These are phyloP conservation scores for Gryllus longicercus DNA, from an alignment of 2,888 invertebrate species.

Conservation along the genomic window DNA sequence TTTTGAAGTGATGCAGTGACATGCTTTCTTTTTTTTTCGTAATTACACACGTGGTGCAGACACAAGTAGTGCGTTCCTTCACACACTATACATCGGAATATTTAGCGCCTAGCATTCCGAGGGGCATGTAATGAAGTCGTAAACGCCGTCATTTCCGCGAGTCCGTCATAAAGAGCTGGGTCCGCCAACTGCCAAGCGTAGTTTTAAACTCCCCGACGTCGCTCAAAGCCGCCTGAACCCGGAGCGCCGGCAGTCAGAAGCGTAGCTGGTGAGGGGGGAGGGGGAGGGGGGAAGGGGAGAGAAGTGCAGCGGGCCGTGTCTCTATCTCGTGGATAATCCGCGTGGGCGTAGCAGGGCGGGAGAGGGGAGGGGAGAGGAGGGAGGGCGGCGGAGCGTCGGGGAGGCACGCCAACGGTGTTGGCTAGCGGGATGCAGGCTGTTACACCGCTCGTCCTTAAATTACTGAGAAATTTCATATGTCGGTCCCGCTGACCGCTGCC, in stretches of 20 bases:
- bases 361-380: not conserved
- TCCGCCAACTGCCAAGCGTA: not conserved
- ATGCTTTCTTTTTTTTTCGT: no score
- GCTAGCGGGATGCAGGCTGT: not conserved
- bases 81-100: no score
- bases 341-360: not conserved
- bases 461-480: constrained; percentile 1
- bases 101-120: no score
- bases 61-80: no score
- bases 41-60: no score
- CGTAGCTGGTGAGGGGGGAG: not conserved
- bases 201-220: not conserved
- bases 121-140: not conserved
- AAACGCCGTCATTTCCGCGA: not conserved
- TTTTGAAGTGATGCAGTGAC: not conserved
- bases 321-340: not conserved
- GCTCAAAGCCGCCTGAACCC: no score
- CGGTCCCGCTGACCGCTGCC: not conserved
- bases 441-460: not conserved
- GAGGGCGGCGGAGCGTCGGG: not conserved
- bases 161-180: not conserved
- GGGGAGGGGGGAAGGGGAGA: not conserved
- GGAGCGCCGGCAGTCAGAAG: no score
- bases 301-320: not conserved
- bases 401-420: no score